Conservation (phyloP, 2,888 invertebrate genomes). For the Conops quadrifasciatus region DNA sequence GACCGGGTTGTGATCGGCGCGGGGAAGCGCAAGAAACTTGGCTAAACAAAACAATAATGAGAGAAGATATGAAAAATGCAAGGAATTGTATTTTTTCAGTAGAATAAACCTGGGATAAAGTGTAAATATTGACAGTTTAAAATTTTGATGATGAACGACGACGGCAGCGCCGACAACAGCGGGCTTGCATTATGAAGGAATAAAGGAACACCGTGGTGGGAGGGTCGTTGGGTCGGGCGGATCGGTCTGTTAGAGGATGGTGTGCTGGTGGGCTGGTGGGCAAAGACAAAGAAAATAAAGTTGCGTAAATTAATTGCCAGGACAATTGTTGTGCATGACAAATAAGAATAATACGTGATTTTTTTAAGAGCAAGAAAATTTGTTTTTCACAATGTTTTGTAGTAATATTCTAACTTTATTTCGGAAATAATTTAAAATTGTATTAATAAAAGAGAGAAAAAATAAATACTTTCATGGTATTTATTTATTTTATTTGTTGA, state of each 20-base stretch:
- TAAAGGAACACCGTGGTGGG: not conserved
- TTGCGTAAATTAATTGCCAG: constrained; percentile 51
- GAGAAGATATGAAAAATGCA: constrained; percentile 43
- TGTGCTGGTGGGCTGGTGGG: constrained; percentile 22
- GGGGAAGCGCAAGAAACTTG: constrained; percentile 37
- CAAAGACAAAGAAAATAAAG: constrained; percentile 35
- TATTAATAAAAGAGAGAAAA: no score
- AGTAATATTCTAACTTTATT: no score
- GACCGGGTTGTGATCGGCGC: constrained; percentile 8
- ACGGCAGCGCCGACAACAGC: not conserved
- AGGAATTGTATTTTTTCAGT: constrained; percentile 52
- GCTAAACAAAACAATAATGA: constrained; percentile 44
- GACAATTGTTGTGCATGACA: constrained; percentile 35
- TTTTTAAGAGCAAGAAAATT: not conserved
- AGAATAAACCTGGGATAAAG: constrained; percentile 51
- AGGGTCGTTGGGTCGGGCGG: not conserved
- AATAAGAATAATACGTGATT: not conserved
- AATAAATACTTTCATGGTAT: no score
- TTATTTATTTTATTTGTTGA: no score
- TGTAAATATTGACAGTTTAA: constrained; percentile 59
- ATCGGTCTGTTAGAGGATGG: no score
- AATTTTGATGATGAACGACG: constrained; percentile 48
- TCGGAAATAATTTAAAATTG: no score
- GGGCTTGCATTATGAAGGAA: not conserved
- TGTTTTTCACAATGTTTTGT: no score